These are phyloP conservation scores for Eulemur rufifrons DNA, from an alignment of 2,113 vertebrate species.

Conservation along the genomic window DNA sequence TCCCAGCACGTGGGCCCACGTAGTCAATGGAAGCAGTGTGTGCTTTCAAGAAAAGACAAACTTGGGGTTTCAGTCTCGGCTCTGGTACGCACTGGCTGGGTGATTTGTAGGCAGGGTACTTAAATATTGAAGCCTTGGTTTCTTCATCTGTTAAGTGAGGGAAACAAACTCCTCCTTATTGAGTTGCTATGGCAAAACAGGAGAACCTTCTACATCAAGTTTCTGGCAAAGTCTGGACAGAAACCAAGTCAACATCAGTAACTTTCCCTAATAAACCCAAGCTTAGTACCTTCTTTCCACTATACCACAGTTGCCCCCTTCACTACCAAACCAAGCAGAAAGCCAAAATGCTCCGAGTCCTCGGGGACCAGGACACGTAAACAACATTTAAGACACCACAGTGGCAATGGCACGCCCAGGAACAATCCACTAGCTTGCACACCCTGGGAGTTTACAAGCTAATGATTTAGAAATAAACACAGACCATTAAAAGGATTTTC, in stretches of 20 bases:
- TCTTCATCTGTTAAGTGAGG: neutral
- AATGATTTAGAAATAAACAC: constrained; percentile 41
- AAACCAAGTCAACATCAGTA: neutral
- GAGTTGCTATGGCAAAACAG: neutral
- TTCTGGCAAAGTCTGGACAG: neutral
- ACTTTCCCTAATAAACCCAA: neutral
- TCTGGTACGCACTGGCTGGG: neutral
- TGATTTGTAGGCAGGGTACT: neutral
- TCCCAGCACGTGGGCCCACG: neutral
- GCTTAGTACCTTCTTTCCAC: neutral
- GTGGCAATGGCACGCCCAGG: fast-evolving
- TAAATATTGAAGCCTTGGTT: neutral
- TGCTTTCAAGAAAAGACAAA: neutral
- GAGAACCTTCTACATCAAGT: neutral
- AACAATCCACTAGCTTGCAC: neutral
- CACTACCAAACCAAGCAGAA: neutral
- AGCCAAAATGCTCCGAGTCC: neutral
- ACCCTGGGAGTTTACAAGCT: neutral
- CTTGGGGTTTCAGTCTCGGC: neutral
- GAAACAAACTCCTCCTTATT: neutral
- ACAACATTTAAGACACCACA: neutral
- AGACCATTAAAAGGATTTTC: constrained; percentile 54
- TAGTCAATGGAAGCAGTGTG: neutral
- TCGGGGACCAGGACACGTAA: neutral
- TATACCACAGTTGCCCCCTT: too few relatives aligned